Evolutionary conservation across 2,888 invertebrate genomes (phyloP), one percentile per base, ranked within the genome.

Genomic region (Autographa pulchrina): DNA sequence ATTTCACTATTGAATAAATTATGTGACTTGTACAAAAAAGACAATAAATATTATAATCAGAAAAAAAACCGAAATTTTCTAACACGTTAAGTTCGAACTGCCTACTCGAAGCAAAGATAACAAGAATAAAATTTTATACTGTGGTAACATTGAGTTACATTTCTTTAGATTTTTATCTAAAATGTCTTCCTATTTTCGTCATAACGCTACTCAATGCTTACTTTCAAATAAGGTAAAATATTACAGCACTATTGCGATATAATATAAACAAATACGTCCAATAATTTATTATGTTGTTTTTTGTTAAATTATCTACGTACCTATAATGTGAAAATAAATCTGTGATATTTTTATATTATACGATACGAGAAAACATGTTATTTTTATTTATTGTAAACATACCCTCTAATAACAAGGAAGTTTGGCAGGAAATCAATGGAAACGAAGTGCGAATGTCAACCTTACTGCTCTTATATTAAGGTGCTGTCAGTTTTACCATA

Each of bases 321-420:
- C 81, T 88, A 85, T 89, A 89, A 90, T 89, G 86, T 89, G 77
- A 88, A 90, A 90, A 90, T 88, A 86, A 85, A 76, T 70, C 89
- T 93, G 90, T 92, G 92, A 92, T 93, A 92, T 90, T 89, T 92
- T 90, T 90, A 83, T 90, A 91, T 90, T 92, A 92, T 89, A 91
- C 85, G 89, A 60, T 86, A 85, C 86, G 86, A 70, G 62, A 74
- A 70, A 70, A 41, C 14, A 14, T 20, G 14, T 31, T 25, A 41
- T 65, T 72, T 74, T 60, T 70, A 72, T 74, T 66, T 32, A 38
- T 54, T 18, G 5, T 8, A n/a, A 18, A 32, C 32, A 16, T 35
- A 52, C 41, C 48, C n/a, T n/a, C 38, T 38, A 38, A 38, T 38
- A 38, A 38, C 11, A 38, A 38, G 38, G 38, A 38, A 38, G 9